Conservation (phyloP, 2,888 invertebrate genomes). For the Minunthozetes semirufus region DNA sequence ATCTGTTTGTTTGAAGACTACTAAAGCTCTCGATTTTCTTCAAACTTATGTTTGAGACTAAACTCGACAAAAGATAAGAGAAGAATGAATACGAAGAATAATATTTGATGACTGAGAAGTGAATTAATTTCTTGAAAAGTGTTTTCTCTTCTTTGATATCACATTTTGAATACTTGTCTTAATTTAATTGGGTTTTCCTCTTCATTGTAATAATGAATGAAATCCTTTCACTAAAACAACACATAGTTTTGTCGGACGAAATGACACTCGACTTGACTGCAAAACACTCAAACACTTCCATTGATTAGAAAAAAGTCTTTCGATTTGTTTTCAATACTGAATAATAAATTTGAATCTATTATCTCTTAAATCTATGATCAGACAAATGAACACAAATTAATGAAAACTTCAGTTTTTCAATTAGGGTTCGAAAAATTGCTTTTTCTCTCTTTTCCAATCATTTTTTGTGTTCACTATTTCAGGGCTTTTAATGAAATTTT, state of each 20-base stretch:
- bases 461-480: no score
- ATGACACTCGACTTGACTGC: conserved; percentile 9
- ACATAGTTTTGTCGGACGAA: background rate
- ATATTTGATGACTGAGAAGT: background rate
- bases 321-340: background rate
- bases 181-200: conserved; percentile 13
- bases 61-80: background rate
- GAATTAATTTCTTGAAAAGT: conserved; percentile 12
- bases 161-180: conserved; percentile 12
- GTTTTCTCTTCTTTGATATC: background rate
- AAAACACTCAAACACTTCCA: conserved; percentile 1
- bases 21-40: background rate
- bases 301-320: background rate
- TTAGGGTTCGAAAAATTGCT: no score
- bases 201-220: conserved; percentile 19
- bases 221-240: background rate
- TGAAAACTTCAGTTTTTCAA: background rate
- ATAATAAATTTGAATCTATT: background rate
- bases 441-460: no score
- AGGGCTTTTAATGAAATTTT: no score
- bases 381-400: background rate
- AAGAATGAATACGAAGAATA: background rate
- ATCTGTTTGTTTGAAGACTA: background rate
- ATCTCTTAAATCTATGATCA: background rate
- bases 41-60: background rate